Base-by-base conservation (phyloP, 2,888 invertebrate species). In the Ptychoptera albimana region DNA sequence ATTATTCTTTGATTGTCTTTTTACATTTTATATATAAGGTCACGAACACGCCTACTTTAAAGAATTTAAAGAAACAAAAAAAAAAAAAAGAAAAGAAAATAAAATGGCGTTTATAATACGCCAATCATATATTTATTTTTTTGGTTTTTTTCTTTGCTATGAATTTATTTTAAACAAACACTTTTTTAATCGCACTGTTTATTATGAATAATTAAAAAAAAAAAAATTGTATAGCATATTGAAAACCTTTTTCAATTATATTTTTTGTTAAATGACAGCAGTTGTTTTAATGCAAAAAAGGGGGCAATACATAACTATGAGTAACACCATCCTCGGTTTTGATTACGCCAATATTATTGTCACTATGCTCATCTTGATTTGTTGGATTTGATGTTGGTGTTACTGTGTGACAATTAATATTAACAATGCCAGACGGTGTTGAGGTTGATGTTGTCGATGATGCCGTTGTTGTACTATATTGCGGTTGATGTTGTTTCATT, bases 241-340 rank as follows among this genome's bases (percentile, higher is more conserved):
- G n/a, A n/a, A n/a, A n/a, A n/a, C n/a, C 2, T 32, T 42, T 42
- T 13, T 23, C 16, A 16, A 35, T 34, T 34, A 32, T 7, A 54
- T 45, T 55, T 58, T 48, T 57, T 60, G 42, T 60, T 60, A 49
- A 58, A 61, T 55, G 59, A 58, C 60, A 64, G 62, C 61, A 62
- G 61, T 62, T 63, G 59, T 53, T 57, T 64, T 55, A 65, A 55
- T 63, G 65, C 61, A 65, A 64, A 65, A 65, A 65, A 63, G 65
- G 63, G 50, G 65, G 65, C 57, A 65, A 52, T 38, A 64, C 64
- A 53, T 65, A 65, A 52, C 56, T 65, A 49, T 65, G 65, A n/a
- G 61, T 58, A 50, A 58, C 60, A 53, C 48, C 60, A 44, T 63
- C 64, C 50, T 65, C 64, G 48, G 57, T 61, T 51, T 65, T 65